Conservation (phyloP, 2,113 vertebrate genomes). For the Otis tarda region DNA sequence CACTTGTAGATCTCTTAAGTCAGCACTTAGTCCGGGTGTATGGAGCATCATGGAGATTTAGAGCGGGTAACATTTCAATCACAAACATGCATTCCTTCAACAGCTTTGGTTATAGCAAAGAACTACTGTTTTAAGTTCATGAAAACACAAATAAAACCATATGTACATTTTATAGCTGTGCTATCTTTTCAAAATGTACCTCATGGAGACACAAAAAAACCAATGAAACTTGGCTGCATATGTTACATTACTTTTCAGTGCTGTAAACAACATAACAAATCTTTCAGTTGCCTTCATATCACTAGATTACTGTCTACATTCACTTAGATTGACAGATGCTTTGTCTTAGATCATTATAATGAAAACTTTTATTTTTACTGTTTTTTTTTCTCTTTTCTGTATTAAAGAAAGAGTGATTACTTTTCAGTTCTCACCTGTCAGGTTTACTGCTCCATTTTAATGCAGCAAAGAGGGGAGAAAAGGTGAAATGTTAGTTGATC, state of each 20-base stretch:
- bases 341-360: not conserved
- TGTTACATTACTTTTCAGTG: not conserved
- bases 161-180: not conserved
- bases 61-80: not conserved
- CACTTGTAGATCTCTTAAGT: not conserved
- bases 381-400: not conserved
- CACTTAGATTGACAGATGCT: not conserved
- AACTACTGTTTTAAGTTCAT: not conserved
- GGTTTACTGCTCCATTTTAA: constrained; percentile 98
- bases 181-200: not conserved
- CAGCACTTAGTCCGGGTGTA: not conserved
- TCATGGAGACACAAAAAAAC: not conserved
- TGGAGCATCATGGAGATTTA: not conserved
- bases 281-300: not conserved
- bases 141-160: not conserved
- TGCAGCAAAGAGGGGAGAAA: constrained; percentile 84
- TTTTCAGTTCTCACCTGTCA: constrained; percentile 92
- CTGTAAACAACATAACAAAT: not conserved
- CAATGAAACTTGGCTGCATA: not conserved
- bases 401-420: not conserved
- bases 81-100: not conserved
- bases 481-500: constrained; percentile 80
- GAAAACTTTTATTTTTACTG: not conserved
- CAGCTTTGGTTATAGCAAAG: not conserved
- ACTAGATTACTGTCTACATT: not conserved